These are phyloP conservation scores for Meteorus colon DNA, from an alignment of 2,888 invertebrate genomes.

Conservation along the genomic window DNA sequence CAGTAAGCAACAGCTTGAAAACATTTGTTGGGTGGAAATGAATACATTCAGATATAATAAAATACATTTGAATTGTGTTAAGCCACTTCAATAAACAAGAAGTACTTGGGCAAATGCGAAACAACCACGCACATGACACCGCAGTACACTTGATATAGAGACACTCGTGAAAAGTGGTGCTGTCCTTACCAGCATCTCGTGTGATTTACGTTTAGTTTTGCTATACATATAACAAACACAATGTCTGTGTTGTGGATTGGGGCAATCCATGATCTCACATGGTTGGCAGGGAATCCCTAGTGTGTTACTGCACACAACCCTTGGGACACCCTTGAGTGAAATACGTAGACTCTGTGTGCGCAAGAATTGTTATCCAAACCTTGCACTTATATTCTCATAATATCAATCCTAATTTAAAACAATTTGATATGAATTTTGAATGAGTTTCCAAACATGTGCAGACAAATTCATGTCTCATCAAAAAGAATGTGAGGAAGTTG, in stretches of 20 bases:
- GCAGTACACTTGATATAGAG: conserved; percentile 57
- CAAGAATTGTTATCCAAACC: neutral
- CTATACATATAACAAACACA: neutral
- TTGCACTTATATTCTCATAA: neutral
- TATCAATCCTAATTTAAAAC: neutral
- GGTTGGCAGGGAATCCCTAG: neutral
- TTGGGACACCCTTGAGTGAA: conserved; percentile 6
- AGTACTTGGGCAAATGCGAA: conserved; percentile 21
- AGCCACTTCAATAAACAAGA: neutral
- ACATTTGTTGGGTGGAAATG: neutral
- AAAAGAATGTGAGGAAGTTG: too few relatives aligned
- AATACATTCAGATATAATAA: neutral
- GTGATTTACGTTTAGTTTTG: conserved; percentile 58
- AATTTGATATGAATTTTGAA: neutral
- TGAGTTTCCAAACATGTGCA: too few relatives aligned
- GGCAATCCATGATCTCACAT: neutral
- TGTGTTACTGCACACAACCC: conserved; percentile 16
- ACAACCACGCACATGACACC: conserved; percentile 40
- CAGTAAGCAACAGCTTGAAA: neutral
- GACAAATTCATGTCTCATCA: too few relatives aligned
- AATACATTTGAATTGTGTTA: conserved; percentile 5
- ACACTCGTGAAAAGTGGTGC: conserved; percentile 56
- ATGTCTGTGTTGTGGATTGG: neutral
- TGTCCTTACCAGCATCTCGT: conserved; percentile 50
- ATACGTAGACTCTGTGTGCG: conserved; percentile 5